Evolutionary conservation across 2,888 invertebrate genomes (phyloP).

Genomic region (Platycheirus albimanus): DNA sequence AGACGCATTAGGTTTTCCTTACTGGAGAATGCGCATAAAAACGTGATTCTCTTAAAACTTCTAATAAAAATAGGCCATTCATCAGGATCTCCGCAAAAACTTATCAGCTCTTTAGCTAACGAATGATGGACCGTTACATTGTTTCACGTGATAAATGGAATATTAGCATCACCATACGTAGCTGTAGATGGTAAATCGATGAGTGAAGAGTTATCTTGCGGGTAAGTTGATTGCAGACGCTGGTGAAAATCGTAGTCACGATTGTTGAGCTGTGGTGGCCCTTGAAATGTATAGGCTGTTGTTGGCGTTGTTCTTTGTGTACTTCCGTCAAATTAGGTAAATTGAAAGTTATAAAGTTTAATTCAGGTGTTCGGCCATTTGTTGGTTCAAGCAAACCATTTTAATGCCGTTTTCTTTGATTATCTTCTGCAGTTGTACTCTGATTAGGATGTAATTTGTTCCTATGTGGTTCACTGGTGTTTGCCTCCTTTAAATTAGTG

Average conservation of each 20-base stretch:
- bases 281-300: not conserved
- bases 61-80: constrained; percentile 65
- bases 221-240: constrained; percentile 3
- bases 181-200: not conserved
- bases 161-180: not conserved
- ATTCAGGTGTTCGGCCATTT: too few relatives aligned
- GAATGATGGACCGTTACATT: not conserved
- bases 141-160: not conserved
- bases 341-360: too few relatives aligned
- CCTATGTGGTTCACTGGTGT: too few relatives aligned
- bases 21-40: constrained; percentile 11
- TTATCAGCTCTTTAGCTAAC: not conserved
- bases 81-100: constrained; percentile 29
- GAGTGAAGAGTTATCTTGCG: constrained; percentile 3
- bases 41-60: constrained; percentile 48
- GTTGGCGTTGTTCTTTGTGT: not conserved
- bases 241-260: not conserved
- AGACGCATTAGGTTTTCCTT: constrained; percentile 1
- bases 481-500: not conserved
- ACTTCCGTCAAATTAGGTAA: too few relatives aligned
- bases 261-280: not conserved
- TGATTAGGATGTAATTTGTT: too few relatives aligned
- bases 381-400: too few relatives aligned
- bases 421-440: too few relatives aligned
- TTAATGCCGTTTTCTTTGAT: too few relatives aligned